These are phyloP conservation scores for Caenorhabditis angaria DNA, from an alignment of 2,888 invertebrate species.

Conservation along the genomic window DNA sequence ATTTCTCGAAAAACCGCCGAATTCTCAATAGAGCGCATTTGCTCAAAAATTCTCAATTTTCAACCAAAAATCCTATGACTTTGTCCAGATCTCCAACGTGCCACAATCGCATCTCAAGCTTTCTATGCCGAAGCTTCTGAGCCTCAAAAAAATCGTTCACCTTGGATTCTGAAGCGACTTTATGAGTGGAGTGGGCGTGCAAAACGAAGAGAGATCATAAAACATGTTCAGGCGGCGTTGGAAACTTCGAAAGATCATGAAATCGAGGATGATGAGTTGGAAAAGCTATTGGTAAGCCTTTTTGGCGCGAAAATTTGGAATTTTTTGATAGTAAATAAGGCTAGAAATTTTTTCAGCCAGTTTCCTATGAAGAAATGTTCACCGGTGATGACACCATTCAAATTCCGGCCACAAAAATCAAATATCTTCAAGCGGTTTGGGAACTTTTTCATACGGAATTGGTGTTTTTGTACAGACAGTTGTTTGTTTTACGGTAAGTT, in stretches of 20 bases:
- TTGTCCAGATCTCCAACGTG: conserved; percentile 70
- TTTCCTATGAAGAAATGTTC: conserved; percentile 69
- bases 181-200: conserved; percentile 76
- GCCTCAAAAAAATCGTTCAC: conserved; percentile 61
- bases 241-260: conserved; percentile 65
- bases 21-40: too few species aligned
- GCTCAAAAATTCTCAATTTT: too few species aligned
- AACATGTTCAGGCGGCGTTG: conserved; percentile 70
- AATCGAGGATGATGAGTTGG: conserved; percentile 67
- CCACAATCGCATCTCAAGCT: conserved; percentile 71
- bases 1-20: too few species aligned
- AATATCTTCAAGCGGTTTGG: conserved; percentile 74
- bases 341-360: conserved; percentile 46
- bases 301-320: too few species aligned
- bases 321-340: conserved; percentile 9
- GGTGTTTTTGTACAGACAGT: conserved; percentile 78
- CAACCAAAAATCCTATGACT: neutral
- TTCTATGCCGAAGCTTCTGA: conserved; percentile 70
- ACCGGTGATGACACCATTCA: conserved; percentile 39
- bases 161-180: conserved; percentile 72
- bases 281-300: conserved; percentile 64
- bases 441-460: conserved; percentile 78
- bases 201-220: conserved; percentile 70
- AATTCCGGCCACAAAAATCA: conserved; percentile 33
- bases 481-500: conserved; percentile 77